These are phyloP conservation scores for Pogonocherus hispidulus DNA, from an alignment of 2,888 invertebrate genomes.

Conservation along the genomic window DNA sequence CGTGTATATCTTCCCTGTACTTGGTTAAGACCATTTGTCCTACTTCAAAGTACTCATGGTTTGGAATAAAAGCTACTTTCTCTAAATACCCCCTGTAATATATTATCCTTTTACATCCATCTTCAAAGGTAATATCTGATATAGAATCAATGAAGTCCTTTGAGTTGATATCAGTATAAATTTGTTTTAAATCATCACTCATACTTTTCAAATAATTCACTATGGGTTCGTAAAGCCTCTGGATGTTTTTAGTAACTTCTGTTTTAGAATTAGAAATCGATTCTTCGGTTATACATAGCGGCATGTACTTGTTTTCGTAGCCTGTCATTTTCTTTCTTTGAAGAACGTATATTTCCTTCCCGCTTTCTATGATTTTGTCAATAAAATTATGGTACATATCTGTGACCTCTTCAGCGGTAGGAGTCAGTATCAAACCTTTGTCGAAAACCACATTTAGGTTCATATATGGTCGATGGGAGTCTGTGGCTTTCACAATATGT, in stretches of 20 bases:
- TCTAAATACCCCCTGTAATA: slow-evolving; percentile 72
- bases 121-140: slow-evolving; percentile 72
- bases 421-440: slow-evolving; percentile 72
- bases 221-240: slow-evolving; percentile 72
- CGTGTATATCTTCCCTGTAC: slow-evolving; percentile 74
- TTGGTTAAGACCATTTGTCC: slow-evolving; percentile 74
- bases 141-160: slow-evolving; percentile 42
- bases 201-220: slow-evolving; percentile 71
- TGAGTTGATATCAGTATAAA: slow-evolving; percentile 66
- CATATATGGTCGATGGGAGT: slow-evolving; percentile 58
- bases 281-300: slow-evolving; percentile 56
- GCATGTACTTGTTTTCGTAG: slow-evolving; percentile 49
- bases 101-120: slow-evolving; percentile 73
- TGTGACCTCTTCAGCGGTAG: slow-evolving; percentile 72
- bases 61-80: slow-evolving; percentile 74
- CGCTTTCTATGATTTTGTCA: slow-evolving; percentile 48
- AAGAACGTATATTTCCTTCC: slow-evolving; percentile 49
- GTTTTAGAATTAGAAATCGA: slow-evolving; percentile 70
- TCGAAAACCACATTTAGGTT: slow-evolving; percentile 73
- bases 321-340: slow-evolving; percentile 48
- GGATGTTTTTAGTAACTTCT: slow-evolving; percentile 71
- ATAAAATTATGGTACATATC: slow-evolving; percentile 66
- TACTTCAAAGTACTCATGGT: slow-evolving; percentile 77
- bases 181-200: slow-evolving; percentile 71
- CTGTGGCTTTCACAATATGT: slow-evolving; percentile 72